Evolutionary conservation across 2,797 vertebrate species (phyloP), one percentile per base, ranked within the genome.

Genomic region (Tokudaia tokunoshimensis): DNA sequence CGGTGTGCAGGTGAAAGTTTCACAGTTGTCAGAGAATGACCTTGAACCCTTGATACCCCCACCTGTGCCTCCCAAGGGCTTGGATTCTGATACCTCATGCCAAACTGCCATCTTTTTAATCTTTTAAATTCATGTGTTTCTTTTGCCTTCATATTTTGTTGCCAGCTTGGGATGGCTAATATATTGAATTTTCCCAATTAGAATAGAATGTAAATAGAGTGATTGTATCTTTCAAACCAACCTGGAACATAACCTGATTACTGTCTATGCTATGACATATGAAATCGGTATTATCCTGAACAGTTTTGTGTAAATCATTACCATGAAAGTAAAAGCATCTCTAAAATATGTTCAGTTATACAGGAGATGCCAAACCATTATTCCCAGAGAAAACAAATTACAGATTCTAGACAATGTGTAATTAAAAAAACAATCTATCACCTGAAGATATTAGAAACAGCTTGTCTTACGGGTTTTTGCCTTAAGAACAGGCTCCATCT

Each of bases 1-100:
- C 94, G 80, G 65, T 89, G 4, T 90, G 89, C 90, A 95, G 67
- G 96, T 97, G 92, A 95, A 97, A 92, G 93, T 95, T 97, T 97
- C 89, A 94, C 70, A 86, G 91, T 91, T 97, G 78, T 81, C 74
- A 74, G 52, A 61, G 52, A 34, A 74, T 41, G 67, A 19, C 50
- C 67, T 55, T 41, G 50, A 74, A 87, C 67, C 37, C 50, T n/a
- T 72, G 67, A 87, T 86, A 3, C 2, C 41, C 41, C 19, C 10
- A 11, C 29, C 52, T 13, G 31, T 17, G 13, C 65, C 47, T 55
- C 85, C 20, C 47, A 52, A 52, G 47, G 34, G 34, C 34, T 75
- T 89, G 41, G 44, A 14, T 88, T 91, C 92, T 82, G 47, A 86
- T 31, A 91, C 6, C 12, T 44, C 24, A 78, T 44, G 26, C 44